Evolutionary conservation across 2,888 invertebrate genomes (phyloP).

Genomic region (Thelaira solivaga): DNA sequence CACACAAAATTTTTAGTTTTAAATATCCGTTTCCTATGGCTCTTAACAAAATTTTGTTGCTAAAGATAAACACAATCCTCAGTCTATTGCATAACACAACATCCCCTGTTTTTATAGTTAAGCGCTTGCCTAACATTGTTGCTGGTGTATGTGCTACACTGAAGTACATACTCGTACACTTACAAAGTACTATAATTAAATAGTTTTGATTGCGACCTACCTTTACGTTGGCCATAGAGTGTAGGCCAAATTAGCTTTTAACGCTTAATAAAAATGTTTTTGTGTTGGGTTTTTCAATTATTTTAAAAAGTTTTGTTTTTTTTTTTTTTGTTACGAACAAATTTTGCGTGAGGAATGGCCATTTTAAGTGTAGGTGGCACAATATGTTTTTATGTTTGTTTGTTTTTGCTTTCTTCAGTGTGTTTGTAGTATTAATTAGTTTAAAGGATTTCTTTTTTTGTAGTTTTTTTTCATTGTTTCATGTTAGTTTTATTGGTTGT

Average conservation of each 20-base stretch:
- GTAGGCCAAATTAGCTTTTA: constrained; percentile 12
- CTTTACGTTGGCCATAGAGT: background rate
- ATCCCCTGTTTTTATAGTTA: no score
- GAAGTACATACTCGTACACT: no score
- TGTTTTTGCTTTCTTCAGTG: background rate
- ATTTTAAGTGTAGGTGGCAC: constrained; percentile 33
- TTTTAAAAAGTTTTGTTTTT: constrained; percentile 14
- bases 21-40: background rate
- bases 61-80: no score
- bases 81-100: no score
- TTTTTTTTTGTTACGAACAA: background rate
- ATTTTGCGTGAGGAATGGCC: constrained; percentile 48
- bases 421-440: constrained; percentile 1
- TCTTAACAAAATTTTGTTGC: constrained; percentile 13
- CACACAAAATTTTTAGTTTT: background rate
- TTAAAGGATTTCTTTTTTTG: constrained; percentile 15
- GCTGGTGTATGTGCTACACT: no score
- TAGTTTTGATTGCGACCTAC: background rate
- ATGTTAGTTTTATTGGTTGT: background rate
- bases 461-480: background rate
- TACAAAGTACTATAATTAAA: background rate
- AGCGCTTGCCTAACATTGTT: no score
- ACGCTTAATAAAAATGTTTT: background rate
- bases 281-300: background rate
- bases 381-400: background rate